Conservation (phyloP, 2,797 vertebrate species). For the Myiothlypis coronata region DNA sequence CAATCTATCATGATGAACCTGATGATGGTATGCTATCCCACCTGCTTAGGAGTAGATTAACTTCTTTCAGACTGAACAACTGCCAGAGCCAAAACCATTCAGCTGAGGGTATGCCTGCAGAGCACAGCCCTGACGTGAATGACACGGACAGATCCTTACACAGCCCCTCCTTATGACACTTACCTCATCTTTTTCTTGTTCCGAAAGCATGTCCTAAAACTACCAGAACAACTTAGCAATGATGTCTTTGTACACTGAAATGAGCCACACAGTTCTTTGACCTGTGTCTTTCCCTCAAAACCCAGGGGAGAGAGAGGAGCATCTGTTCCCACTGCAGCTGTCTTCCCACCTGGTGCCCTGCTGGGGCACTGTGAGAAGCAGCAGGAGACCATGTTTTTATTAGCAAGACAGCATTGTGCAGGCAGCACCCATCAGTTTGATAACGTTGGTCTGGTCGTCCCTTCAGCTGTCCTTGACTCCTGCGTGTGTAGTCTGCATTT, state of each 20-base stretch:
- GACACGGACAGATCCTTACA: not conserved
- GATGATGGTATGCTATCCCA: not conserved
- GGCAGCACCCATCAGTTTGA: not conserved
- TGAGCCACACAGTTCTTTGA: not conserved
- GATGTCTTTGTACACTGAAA: not conserved
- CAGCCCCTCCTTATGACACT: not conserved
- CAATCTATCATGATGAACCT: not conserved
- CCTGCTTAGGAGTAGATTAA: not conserved
- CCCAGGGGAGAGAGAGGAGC: not conserved
- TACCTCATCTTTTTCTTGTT: not conserved
- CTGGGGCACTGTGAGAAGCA: not conserved
- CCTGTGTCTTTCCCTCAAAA: not conserved
- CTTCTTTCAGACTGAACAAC: not conserved
- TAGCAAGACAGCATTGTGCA: not conserved
- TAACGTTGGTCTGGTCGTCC: not conserved
- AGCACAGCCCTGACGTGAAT: not conserved
- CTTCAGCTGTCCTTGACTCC: not conserved
- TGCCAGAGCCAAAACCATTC: not conserved
- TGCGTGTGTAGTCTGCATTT: accelerated
- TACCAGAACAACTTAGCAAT: not conserved
- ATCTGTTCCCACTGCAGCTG: not conserved
- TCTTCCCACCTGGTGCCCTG: accelerated
- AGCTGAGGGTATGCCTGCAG: not conserved
- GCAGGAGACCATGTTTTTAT: not conserved
- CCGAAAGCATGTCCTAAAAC: not conserved